Conservation (phyloP, 2,113 vertebrate genomes). For the Oreochromis spilurus region DNA sequence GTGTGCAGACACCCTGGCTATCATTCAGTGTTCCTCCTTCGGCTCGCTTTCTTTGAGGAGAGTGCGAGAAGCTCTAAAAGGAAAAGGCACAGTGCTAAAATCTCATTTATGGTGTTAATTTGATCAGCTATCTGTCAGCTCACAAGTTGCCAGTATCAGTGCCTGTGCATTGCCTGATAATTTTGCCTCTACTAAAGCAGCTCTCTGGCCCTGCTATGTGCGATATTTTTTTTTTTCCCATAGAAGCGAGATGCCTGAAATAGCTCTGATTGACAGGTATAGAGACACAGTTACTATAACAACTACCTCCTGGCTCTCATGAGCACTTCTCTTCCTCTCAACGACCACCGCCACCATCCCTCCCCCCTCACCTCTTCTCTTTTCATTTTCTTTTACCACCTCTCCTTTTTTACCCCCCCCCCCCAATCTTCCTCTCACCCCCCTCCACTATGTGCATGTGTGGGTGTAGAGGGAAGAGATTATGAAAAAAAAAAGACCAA, state of each 20-base stretch:
- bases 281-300: constrained; percentile 72
- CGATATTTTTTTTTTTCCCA: background rate
- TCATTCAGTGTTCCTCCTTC: background rate
- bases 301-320: constrained; percentile 67
- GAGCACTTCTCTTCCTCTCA: constrained; percentile 23
- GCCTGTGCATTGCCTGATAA: constrained; percentile 18
- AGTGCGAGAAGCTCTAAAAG: constrained; percentile 4
- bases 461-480: constrained; percentile 64
- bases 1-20: background rate
- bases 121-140: constrained; percentile 4
- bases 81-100: constrained; percentile 21
- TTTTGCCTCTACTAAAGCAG: background rate
- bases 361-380: constrained; percentile 33
- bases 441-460: constrained; percentile 38
- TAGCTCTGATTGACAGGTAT: constrained; percentile 68
- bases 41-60: background rate
- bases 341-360: background rate
- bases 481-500: constrained; percentile 47
- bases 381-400: constrained; percentile 49
- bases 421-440: background rate
- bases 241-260: constrained; percentile 61
- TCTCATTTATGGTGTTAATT: constrained; percentile 38
- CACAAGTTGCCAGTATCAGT: constrained; percentile 21
- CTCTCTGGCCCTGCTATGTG: constrained; percentile 12
- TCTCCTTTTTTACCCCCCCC: constrained; percentile 7